Base-by-base conservation (phyloP, 2,888 invertebrate genomes). In the Carabus problematicus region DNA sequence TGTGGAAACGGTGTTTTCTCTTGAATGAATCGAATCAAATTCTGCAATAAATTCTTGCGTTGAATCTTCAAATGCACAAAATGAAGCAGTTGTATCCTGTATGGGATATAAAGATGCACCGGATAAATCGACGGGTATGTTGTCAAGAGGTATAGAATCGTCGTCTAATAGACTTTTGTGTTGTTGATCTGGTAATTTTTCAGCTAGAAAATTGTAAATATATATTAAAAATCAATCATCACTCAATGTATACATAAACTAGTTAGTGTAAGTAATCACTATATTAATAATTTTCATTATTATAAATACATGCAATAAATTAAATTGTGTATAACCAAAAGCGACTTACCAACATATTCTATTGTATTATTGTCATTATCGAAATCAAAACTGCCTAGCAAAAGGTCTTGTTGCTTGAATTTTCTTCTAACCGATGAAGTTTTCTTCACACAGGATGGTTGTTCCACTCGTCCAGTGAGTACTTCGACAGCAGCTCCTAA, bases 401-500 rank as follows among this genome's bases (percentile, higher is more conserved):
- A 78, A 12, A 93, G 83, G 81, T 93, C 89, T 74, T 90, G 87
- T 73, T 82, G 79, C 19, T 79, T 73, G 40, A 80, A 73, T 64
- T 79, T 78, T 58, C 90, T 87, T 71, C 87, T 84, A 41, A 74
- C 77, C 4, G 78, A 72, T 79, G 82, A 78, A 81, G 83, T 75
- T 81, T 86, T 76, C 19, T 86, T 83, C 41, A 84, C 80, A 18
- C 88, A 86, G 74, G 87, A 89, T 4, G 91, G 88, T 76, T 91
- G 88, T 76, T 93, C 93, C 70, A 92, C 89, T 70, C 92, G 87
- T 0, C 94, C 94, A 1, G 94, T 92, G 19, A 95, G 85, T 58
- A 95, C 93, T 79, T 94, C 93, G 73, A 94, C 95, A 8, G 95
- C 95, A 68, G 92, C 87, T 8, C 95, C 95, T 71, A 95, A 87